Percentiles rank a stretch among this genome's conserved stretches.
These are phyloP conservation scores for Proisotoma minuta DNA, from an alignment of 2,888 invertebrate genomes.

Conservation along the genomic window DNA sequence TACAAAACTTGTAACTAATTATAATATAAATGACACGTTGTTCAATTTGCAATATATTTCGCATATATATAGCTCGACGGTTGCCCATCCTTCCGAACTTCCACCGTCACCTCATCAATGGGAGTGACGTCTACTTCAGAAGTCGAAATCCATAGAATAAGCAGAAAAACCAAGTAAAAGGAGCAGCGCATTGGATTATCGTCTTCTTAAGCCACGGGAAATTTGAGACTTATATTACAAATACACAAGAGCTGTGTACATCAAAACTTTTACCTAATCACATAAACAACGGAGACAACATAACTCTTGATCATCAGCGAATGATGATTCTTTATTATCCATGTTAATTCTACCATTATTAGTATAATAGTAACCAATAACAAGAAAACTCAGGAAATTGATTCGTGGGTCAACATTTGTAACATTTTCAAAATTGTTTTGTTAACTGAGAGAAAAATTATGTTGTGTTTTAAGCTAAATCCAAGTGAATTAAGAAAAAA, in stretches of 20 bases:
- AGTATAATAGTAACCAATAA: too few relatives aligned
- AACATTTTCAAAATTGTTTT: too few relatives aligned
- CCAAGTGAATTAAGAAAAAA: background rate
- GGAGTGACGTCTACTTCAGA: constrained; percentile 64
- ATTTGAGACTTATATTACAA: background rate
- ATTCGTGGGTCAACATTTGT: too few relatives aligned
- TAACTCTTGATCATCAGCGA: too few relatives aligned
- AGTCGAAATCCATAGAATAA: background rate
- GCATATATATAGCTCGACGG: constrained; percentile 91
- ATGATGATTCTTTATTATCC: too few relatives aligned
- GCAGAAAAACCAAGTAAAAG: background rate
- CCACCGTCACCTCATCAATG: constrained; percentile 98
- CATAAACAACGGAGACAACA: too few relatives aligned
- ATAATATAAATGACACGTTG: constrained; percentile 28
- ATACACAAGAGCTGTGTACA: background rate
- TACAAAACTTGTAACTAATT: background rate
- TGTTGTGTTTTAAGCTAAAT: too few relatives aligned
- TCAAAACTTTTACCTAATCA: constrained; percentile 5
- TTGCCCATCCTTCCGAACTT: constrained; percentile 95
- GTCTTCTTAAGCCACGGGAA: too few relatives aligned
- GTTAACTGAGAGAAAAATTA: too few relatives aligned
- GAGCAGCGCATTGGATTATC: background rate
- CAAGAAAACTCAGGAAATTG: too few relatives aligned
- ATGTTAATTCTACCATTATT: too few relatives aligned
- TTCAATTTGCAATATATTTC: constrained; percentile 51